Evolutionary conservation across 30 jellyfish, hydroid and myxozoan genomes (phyloP), one percentile per base, ranked within the genome.

Genomic region (Phacellophora camtschatica): DNA sequence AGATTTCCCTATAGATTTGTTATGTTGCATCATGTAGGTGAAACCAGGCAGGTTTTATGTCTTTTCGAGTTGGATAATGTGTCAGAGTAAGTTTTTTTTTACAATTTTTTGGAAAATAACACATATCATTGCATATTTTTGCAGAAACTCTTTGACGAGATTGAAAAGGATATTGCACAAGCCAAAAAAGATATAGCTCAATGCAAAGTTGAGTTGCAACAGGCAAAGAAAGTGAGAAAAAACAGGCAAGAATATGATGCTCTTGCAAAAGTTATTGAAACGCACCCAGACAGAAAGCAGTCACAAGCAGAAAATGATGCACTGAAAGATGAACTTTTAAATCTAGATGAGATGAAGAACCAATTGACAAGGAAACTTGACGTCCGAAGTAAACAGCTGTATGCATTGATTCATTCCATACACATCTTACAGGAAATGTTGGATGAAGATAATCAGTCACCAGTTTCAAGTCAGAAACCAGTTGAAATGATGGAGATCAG

Each of bases 191-290:
- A 93, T n/a, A 93, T 93, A 16, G 81, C 82, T 11, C 56, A 28
- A 29, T 86, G 99, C 66, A 93, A 93, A 69, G 55, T 85, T 72
- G 97, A 86, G 34, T 43, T 93, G 13, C 90, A 80, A 36, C 24
- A 83, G 30, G 99, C 99, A 59, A 93, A 93, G 83, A 76, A 83
- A 63, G 48, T 86, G 15, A 69, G 99, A 20, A 86, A 80, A 41
- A 93, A 93, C 57, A 81, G 90, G 46, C 99, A 93, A 66, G 98
- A 93, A 64, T 93, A 93, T 81, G 99, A 93, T 77, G 81, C 96
- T 13, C 81, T 93, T 19, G 99, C 99, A 23, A 82, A 82, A 56
- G 83, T 93, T 23, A 93, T 93, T 49, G 96, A 87, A 65, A 82
- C 58, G 31, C 97, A 93, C 53, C 99, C 99, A 35, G 96, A 93